These are phyloP conservation scores for Thalassoma bifasciatum DNA, from an alignment of 2,113 vertebrate species.

Conservation along the genomic window DNA sequence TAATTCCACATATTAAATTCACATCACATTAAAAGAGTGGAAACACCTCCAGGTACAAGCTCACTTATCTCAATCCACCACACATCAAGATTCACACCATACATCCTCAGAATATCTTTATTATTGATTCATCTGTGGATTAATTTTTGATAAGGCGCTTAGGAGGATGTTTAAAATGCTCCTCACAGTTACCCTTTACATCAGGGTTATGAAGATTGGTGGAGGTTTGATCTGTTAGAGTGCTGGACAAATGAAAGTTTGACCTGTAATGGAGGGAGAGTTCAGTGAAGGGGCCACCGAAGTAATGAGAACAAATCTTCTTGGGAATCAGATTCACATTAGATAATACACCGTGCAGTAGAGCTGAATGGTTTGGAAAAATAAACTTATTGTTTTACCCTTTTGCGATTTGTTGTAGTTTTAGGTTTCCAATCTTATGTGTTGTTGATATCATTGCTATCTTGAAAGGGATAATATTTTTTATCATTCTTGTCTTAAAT, in stretches of 20 bases:
- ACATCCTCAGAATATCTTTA: not conserved
- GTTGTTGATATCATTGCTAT: no score
- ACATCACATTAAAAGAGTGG: conserved; percentile 4
- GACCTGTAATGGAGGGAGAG: no score
- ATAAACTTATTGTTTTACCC: no score
- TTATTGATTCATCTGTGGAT: not conserved
- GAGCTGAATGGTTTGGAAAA: no score
- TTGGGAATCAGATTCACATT: no score
- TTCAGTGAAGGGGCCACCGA: not conserved
- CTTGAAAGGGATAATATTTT: no score
- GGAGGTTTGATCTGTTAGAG: not conserved
- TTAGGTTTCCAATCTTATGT: no score
- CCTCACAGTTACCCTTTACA: not conserved
- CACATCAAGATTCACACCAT: not conserved
- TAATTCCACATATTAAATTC: conserved; percentile 8
- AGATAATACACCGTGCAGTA: no score
- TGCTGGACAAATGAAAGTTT: not conserved
- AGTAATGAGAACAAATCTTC: not conserved
- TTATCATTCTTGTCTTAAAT: no score
- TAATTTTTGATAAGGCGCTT: not conserved
- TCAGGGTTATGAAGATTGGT: not conserved
- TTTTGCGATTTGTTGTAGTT: no score
- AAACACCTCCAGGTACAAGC: not conserved
- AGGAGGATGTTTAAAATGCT: not conserved
- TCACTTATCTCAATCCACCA: not conserved